Conservation (phyloP, 1,140 invertebrate genomes). For the Rhysida immarginata region DNA sequence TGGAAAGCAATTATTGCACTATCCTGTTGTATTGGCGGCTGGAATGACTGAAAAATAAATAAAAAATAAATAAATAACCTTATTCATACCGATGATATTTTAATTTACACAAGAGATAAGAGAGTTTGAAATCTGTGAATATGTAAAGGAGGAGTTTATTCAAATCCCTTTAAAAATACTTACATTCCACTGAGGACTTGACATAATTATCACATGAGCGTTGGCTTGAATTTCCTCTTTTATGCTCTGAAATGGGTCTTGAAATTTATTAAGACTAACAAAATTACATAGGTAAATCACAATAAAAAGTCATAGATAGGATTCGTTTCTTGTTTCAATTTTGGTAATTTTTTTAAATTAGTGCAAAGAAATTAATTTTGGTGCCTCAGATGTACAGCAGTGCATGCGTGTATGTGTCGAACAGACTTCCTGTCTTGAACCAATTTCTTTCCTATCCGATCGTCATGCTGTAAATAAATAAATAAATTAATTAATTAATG, state of each 20-base stretch:
- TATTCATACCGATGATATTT: too few species aligned
- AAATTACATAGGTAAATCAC: too few species aligned
- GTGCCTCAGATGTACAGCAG: conserved; percentile 9
- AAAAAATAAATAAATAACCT: neutral
- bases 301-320: too few species aligned
- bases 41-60: conserved; percentile 42
- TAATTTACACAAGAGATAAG: too few species aligned
- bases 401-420: conserved; percentile 10
- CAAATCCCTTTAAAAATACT: too few species aligned
- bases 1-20: conserved; percentile 53
- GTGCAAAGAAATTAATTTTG: conserved; percentile 10
- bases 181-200: conserved; percentile 65
- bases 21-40: conserved; percentile 65
- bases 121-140: too few species aligned
- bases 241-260: neutral
- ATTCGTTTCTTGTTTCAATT: too few species aligned
- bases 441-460: neutral
- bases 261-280: conserved; percentile 10
- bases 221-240: neutral
- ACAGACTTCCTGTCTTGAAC: conserved; percentile 1
- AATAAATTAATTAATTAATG: too few species aligned
- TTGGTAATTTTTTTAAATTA: too few species aligned
- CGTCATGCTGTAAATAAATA: neutral
- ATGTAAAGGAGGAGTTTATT: too few species aligned
- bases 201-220: too few species aligned